Base-by-base conservation (phyloP, 1,140 invertebrate species). In the Sycophaga agraensis region DNA sequence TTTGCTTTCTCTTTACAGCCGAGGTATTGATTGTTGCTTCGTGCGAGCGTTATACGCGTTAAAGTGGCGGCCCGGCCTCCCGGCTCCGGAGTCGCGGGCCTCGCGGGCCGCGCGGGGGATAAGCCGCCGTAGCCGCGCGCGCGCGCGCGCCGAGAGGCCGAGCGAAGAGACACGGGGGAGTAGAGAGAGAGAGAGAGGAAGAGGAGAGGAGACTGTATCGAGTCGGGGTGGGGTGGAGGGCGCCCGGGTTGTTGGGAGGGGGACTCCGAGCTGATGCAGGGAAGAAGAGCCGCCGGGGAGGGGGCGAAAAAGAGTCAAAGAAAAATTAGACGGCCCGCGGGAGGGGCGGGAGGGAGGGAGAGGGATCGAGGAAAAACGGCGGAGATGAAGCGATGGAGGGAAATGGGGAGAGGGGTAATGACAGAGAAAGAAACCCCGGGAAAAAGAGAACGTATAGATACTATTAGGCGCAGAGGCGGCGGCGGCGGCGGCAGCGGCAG, bases 11-110 rank as follows among this genome's bases (percentile, higher is more conserved):
- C 49, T 79, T 77, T 78, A 74, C 78, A 65, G 74, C 68, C 69
- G 74, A 80, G 77, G 79, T 80, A 80, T 80, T 79, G 76, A 80
- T 80, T 80, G 78, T 80, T 78, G 76, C 78, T 78, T 80, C 79
- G 78, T 80, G 79, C 79, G 78, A 80, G 78, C 78, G 76, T 76
- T 75, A n/a, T n/a, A n/a, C n/a, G 78, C 78, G 79, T 80, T 78
- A 75, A 78, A 78, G 75, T 75, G 72, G 72, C 68, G 67, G 62
- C 66, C 53, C 60, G 67, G 58, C 62, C 28, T 31, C 28, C 28
- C 11, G 28, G 64, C 65, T 56, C n/a, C n/a, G n/a, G n/a, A n/a
- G n/a, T n/a, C 61, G 60, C 39, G 46, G 22, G 48, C 40, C 50
- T 39, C 53, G 59, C 58, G 48, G 63, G 43, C 45, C 46, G 14